phyloP scores from a whole-genome alignment of 2,113 vertebrate species.

The Todiramphus saurophagus region DNA sequence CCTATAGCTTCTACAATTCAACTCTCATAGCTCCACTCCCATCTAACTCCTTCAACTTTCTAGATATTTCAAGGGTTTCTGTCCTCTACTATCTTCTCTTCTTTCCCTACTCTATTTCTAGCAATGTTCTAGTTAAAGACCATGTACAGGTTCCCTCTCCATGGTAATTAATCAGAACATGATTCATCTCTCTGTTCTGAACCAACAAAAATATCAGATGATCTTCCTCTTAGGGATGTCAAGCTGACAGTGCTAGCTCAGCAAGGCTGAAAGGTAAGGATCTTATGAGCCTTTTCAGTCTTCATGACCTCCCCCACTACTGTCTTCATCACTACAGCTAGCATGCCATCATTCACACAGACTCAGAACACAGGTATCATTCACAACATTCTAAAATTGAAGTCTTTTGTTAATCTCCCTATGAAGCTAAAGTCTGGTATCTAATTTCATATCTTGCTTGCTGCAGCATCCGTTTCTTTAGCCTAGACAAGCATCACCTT shows the following conservation, averaged over 20 bases:
- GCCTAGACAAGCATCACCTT: neutral
- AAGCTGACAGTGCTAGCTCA: neutral
- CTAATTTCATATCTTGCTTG: neutral
- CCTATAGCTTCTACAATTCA: neutral
- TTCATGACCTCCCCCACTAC: neutral
- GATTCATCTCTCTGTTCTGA: neutral
- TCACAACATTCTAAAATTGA: neutral
- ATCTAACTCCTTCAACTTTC: neutral
- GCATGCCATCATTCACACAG: neutral
- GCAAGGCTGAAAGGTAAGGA: neutral
- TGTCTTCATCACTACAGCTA: neutral
- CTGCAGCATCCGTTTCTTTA: neutral
- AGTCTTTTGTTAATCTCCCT: neutral
- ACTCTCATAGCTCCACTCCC: neutral
- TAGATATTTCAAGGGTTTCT: neutral
- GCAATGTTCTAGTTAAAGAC: neutral
- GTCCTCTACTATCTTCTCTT: neutral
- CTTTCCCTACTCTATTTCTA: neutral
- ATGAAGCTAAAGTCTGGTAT: neutral
- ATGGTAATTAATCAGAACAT: neutral
- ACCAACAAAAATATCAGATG: neutral
- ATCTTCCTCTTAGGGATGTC: neutral
- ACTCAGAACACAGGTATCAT: neutral
- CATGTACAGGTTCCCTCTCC: neutral
- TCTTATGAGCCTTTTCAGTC: neutral